phyloP scores from a whole-genome alignment of 2,113 vertebrate species.

The Kobus ellipsiprymnus region DNA sequence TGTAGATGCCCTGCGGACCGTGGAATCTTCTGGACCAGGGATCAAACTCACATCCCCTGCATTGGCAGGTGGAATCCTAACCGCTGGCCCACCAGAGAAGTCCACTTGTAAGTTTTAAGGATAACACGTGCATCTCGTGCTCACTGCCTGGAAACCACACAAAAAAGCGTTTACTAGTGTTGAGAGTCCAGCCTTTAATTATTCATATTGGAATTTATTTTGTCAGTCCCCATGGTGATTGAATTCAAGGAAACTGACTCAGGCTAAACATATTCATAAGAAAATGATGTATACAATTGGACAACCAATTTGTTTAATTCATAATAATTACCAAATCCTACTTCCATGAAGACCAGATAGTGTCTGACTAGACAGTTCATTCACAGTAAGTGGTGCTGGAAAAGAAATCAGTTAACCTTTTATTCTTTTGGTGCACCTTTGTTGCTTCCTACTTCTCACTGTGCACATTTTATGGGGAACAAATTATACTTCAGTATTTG shows the following conservation, averaged over 20 bases:
- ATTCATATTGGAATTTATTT: background rate
- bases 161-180: background rate
- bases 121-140: background rate
- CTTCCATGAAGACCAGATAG: background rate
- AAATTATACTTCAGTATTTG: background rate
- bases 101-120: background rate
- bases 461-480: background rate
- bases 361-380: background rate
- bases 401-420: background rate
- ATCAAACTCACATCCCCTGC: background rate
- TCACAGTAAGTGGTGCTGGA: background rate
- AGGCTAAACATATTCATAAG: background rate
- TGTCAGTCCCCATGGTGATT: background rate
- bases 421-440: background rate
- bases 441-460: background rate
- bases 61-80: background rate
- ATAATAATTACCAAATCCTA: background rate
- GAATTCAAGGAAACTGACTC: background rate
- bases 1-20: background rate
- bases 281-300: background rate
- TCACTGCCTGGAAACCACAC: background rate
- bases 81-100: background rate
- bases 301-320: background rate
- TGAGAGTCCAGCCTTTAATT: background rate
- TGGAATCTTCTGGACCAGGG: background rate